Conservation (phyloP, 2,113 vertebrate species). For the Salvelinus fontinalis region DNA sequence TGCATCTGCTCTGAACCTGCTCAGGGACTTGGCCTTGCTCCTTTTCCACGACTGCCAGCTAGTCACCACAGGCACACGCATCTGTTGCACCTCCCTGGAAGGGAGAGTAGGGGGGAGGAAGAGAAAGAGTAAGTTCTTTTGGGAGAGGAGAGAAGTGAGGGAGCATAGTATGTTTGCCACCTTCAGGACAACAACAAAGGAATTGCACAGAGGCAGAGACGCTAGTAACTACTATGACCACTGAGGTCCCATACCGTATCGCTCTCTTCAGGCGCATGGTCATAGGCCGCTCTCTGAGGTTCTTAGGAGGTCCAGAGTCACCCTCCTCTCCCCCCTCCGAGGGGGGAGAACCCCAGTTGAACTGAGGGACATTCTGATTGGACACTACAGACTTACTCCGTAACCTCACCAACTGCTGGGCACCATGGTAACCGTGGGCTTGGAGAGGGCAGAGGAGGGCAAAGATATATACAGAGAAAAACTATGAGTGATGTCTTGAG, state of each 20-base stretch:
- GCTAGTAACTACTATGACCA: background rate
- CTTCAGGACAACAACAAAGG: background rate
- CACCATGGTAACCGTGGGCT: constrained; percentile 30
- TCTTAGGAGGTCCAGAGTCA: constrained; percentile 2
- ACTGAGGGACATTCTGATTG: constrained; percentile 45
- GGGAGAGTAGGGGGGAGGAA: background rate
- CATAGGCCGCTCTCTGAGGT: constrained; percentile 51
- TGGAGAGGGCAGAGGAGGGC: background rate
- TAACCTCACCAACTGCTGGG: constrained; percentile 50
- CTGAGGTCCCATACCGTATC: constrained; percentile 52
- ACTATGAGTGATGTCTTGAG: background rate
- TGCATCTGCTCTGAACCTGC: constrained; percentile 34
- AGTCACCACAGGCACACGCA: constrained; percentile 58
- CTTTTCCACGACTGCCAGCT: constrained; percentile 62
- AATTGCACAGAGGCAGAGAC: background rate
- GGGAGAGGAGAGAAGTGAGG: no score
- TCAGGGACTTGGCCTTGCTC: constrained; percentile 48
- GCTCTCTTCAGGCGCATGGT: constrained; percentile 69
- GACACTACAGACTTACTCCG: constrained; percentile 36
- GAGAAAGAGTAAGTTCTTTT: background rate
- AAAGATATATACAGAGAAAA: background rate
- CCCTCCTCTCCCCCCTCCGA: constrained; percentile 25
- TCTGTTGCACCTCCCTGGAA: constrained; percentile 71
- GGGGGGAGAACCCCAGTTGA: constrained; percentile 39
- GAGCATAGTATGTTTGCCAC: no score